Conservation (phyloP, 2,888 invertebrate species). For the Euzetes globulus region DNA sequence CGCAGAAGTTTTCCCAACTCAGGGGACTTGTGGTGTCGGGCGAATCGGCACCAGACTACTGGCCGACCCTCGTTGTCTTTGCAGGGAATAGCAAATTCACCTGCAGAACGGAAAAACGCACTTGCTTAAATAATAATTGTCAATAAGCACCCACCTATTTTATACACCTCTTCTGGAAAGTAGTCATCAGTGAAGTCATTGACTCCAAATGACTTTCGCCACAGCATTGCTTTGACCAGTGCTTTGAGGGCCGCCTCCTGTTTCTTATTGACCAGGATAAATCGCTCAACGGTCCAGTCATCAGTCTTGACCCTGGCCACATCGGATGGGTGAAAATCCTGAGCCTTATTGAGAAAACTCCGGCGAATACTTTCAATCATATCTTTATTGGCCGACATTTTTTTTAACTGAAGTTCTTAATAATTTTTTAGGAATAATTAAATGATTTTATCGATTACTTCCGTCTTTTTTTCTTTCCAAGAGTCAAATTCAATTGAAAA, state of each 20-base stretch:
- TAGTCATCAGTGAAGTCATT: conserved; percentile 8
- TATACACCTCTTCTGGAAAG: conserved; percentile 36
- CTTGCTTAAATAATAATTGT: no score
- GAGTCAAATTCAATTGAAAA: no score
- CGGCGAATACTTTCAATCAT: conserved; percentile 15
- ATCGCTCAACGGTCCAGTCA: conserved; percentile 33
- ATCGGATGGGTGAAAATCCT: conserved; percentile 19
- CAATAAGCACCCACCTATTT: not conserved
- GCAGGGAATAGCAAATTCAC: not conserved
- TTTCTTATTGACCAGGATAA: conserved; percentile 22
- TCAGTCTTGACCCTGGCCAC: conserved; percentile 22
- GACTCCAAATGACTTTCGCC: conserved; percentile 32
- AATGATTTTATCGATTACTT: no score
- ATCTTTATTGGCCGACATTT: conserved; percentile 23
- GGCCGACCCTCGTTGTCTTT: not conserved
- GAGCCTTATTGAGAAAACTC: not conserved
- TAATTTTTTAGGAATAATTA: no score
- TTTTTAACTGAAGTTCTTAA: no score
- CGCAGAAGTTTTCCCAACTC: conserved; percentile 5
- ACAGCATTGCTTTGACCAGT: conserved; percentile 25
- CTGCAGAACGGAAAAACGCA: no score
- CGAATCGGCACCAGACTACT: not conserved
- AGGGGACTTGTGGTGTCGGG: conserved; percentile 9
- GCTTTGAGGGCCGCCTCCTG: conserved; percentile 25
- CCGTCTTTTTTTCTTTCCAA: no score